Evolutionary conservation across 1,140 invertebrate species (phyloP).

Genomic region (Chironomus tepperi): DNA sequence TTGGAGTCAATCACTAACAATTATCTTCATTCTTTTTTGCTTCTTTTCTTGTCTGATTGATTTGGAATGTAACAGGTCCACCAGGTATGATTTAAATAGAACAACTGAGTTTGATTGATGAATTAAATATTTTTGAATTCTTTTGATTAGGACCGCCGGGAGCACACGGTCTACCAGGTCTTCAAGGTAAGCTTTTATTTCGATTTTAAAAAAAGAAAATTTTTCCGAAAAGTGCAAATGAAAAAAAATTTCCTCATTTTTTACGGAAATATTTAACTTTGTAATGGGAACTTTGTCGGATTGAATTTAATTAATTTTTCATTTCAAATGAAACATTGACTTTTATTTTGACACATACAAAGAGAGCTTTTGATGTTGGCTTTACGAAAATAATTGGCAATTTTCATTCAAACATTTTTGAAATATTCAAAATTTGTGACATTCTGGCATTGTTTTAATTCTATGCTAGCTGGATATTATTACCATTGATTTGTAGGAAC

Average conservation of each 20-base stretch:
- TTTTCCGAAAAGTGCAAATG: too few species aligned
- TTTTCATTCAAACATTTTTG: too few species aligned
- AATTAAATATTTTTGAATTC: not conserved
- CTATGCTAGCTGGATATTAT: too few species aligned
- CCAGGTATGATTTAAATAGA: not conserved
- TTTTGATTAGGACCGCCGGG: constrained; percentile 39
- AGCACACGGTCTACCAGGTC: constrained; percentile 33
- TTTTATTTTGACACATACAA: not conserved
- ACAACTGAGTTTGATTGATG: not conserved
- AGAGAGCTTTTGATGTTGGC: too few species aligned
- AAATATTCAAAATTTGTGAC: too few species aligned
- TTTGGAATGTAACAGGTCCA: not conserved
- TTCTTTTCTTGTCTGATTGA: too few species aligned
- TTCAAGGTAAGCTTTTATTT: not conserved
- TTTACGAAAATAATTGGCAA: too few species aligned
- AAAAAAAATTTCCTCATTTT: too few species aligned
- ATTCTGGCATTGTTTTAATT: too few species aligned
- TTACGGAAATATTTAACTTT: not conserved
- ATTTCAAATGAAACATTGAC: not conserved
- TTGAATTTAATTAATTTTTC: not conserved
- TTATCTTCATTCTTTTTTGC: not conserved
- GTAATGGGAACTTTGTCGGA: not conserved
- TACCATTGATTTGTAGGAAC: too few species aligned
- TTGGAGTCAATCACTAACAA: not conserved
- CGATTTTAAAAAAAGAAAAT: not conserved